Conservation (phyloP, 2,113 vertebrate species). For the Callionymus lyra region DNA sequence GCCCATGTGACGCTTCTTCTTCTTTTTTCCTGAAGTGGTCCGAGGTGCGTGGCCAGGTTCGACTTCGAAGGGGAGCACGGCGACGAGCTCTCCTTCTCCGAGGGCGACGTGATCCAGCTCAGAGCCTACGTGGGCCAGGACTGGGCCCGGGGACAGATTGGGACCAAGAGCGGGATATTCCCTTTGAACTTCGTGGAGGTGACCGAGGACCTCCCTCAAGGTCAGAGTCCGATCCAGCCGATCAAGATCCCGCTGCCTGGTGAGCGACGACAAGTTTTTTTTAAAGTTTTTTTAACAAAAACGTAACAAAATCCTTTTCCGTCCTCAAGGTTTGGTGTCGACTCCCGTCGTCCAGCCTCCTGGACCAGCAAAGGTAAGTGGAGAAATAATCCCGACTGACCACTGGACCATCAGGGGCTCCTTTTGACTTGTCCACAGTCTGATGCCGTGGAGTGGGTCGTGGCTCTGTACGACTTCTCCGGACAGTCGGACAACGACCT, state of each 20-base stretch:
- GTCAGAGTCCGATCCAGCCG: conserved; percentile 8
- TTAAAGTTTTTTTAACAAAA: no score
- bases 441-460: conserved; percentile 66
- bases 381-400: no score
- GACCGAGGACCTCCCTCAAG: conserved; percentile 74
- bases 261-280: no score
- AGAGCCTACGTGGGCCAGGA: conserved; percentile 80
- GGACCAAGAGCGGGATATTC: conserved; percentile 71
- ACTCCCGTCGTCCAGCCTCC: conserved; percentile 10
- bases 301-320: not conserved
- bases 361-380: conserved; percentile 51
- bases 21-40: conserved; percentile 67
- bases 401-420: no score
- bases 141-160: conserved; percentile 82
- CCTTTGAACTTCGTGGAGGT: conserved; percentile 89
- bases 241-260: conserved; percentile 46
- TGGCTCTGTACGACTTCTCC: conserved; percentile 79
- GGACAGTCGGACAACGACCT: conserved; percentile 76
- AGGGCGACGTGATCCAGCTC: conserved; percentile 83
- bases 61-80: conserved; percentile 83
- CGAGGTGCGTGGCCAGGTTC: conserved; percentile 80
- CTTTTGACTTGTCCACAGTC: conserved; percentile 7
- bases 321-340: conserved; percentile 58
- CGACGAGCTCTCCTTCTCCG: conserved; percentile 83
- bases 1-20: not conserved